Conservation (phyloP, 2,888 invertebrate species). For the Stictocephala bisonia region DNA sequence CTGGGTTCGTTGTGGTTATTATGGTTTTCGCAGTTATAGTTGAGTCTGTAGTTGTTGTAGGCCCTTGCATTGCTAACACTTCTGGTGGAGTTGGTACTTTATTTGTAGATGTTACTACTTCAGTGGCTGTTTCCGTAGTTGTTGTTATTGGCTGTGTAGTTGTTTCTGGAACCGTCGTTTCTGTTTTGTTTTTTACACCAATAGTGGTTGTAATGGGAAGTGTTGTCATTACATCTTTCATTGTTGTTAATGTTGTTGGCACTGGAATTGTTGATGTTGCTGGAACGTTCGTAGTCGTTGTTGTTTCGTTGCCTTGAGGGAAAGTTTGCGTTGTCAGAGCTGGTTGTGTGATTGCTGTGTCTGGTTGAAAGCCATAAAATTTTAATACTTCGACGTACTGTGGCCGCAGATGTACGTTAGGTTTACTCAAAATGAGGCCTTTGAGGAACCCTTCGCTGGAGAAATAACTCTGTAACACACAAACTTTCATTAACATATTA, state of each 20-base stretch:
- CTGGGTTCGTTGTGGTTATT: constrained; percentile 40
- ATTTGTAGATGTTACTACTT: not conserved
- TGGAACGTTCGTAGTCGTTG: constrained; percentile 50
- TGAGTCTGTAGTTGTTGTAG: constrained; percentile 36
- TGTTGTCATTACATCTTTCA: constrained; percentile 32
- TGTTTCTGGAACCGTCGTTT: constrained; percentile 53
- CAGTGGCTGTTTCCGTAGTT: constrained; percentile 49
- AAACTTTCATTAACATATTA: constrained; percentile 32
- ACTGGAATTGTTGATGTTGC: constrained; percentile 46
- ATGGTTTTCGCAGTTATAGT: constrained; percentile 53
- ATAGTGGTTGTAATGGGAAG: constrained; percentile 45
- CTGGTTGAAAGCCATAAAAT: constrained; percentile 84
- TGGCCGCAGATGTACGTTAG: constrained; percentile 79
- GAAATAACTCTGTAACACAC: constrained; percentile 78
- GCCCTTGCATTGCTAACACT: constrained; percentile 17
- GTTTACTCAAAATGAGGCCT: constrained; percentile 81
- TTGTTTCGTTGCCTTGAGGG: not conserved
- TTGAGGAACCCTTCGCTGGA: constrained; percentile 85
- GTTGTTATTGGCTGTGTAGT: constrained; percentile 60
- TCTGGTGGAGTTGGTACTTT: not conserved
- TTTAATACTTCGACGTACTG: constrained; percentile 78
- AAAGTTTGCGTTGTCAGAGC: not conserved
- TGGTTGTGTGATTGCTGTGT: constrained; percentile 32
- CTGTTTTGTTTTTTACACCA: constrained; percentile 47
- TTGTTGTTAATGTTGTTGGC: constrained; percentile 46